Evolutionary conservation across 2,888 invertebrate species (phyloP), one percentile per base, ranked within the genome.

Genomic region (Trisateles emortualis): DNA sequence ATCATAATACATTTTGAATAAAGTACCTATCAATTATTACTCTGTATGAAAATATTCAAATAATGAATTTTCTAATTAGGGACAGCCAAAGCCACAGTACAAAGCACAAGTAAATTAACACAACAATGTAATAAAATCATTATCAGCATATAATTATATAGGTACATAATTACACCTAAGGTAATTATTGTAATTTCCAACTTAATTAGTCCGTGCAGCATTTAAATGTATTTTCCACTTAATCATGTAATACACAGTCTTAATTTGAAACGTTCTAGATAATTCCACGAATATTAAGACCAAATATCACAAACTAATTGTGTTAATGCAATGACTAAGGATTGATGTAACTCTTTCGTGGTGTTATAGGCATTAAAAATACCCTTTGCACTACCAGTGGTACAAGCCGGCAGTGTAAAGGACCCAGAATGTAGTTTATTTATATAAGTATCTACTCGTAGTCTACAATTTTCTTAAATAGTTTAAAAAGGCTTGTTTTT

Each of bases 241-340:
- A 72, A 64, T 59, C 47, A 45, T 19, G 14, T 39, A 22, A 41
- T 53, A 44, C 56, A 26, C 49, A 40, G 42, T 35, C 43, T 60
- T 41, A 56, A 59, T 68, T 68, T 56, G 46, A 72, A 72, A 53
- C 44, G 35, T 45, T 47, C 58, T 60, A 72, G 64, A 70, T 57
- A 48, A 57, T 71, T 56, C 60, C 22, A 49, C 48, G 51, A 64
- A 64, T 65, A 70, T 70, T 68, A 67, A 47, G 40, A 54, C 40
- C 26, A 29, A 63, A 48, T 19, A 67, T 47, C 53, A 54, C 52
- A 58, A 57, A 41, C 58, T 62, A 47, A 68, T 68, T 64, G 65
- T 55, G 52, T 52, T 55, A 43, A 52, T 63, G n/a, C n/a, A n/a
- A n/a, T n/a, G n/a, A n/a, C n/a, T n/a, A n/a, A n/a, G n/a, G n/a